Evolutionary conservation across 2,113 vertebrate genomes (phyloP).

Genomic region (Corynorhinus townsendii): DNA sequence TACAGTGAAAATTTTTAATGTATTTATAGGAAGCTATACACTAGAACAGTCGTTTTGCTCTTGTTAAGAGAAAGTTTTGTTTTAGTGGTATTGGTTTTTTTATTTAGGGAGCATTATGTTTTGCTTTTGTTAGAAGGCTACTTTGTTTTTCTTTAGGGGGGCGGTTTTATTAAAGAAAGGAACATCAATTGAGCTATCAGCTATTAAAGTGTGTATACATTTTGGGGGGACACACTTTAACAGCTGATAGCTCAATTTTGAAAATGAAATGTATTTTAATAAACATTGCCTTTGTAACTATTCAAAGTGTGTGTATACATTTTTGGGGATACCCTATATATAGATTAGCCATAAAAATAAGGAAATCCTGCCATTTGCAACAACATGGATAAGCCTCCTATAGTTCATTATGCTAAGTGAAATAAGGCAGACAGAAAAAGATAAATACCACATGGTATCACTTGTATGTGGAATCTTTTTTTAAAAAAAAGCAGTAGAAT

Average conservation of each 20-base stretch:
- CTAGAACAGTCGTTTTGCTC: not conserved
- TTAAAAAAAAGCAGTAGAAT: not conserved
- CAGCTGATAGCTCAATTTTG: too few relatives aligned
- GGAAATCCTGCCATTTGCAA: not conserved
- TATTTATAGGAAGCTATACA: not conserved
- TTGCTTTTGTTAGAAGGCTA: not conserved
- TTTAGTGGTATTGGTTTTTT: not conserved
- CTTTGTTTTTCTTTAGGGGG: not conserved
- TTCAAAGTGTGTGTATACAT: too few relatives aligned
- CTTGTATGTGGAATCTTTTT: not conserved
- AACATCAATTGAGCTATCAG: too few relatives aligned
- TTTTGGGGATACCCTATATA: too few relatives aligned
- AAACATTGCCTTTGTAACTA: too few relatives aligned
- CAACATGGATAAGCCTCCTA: not conserved
- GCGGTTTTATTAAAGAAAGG: not conserved
- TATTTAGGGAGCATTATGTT: not conserved
- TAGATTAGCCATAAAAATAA: not conserved
- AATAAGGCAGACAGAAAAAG: not conserved
- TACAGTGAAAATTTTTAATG: not conserved
- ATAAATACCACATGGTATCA: not conserved
- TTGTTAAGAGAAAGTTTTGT: not conserved
- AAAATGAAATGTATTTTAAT: too few relatives aligned
- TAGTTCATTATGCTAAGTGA: not conserved
- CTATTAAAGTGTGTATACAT: too few relatives aligned
- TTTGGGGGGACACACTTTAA: too few relatives aligned